phyloP scores from a whole-genome alignment of 2,888 invertebrate species.

The Augochlorella aurata region DNA sequence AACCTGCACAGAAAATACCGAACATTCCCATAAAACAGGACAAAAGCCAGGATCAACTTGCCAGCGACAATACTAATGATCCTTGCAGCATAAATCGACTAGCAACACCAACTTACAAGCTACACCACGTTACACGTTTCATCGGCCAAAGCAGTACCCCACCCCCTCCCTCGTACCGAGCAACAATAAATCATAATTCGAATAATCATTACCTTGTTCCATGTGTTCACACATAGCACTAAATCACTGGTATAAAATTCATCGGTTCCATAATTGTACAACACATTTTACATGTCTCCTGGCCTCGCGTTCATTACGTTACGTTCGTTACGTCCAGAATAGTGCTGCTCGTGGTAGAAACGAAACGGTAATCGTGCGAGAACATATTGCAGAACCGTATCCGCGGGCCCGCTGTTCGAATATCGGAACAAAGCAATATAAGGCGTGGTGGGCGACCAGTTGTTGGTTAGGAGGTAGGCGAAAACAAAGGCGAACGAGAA shows the following conservation, averaged over 20 bases:
- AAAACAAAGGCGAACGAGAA: background rate
- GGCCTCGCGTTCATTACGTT: slow-evolving; percentile 11
- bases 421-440: slow-evolving; percentile 13
- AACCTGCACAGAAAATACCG: too few species aligned
- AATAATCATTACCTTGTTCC: slow-evolving; percentile 38
- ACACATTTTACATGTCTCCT: slow-evolving; percentile 20
- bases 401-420: background rate
- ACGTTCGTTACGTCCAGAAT: background rate
- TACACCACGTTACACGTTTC: too few species aligned
- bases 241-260: slow-evolving; percentile 34
- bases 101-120: too few species aligned
- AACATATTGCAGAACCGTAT: slow-evolving; percentile 1
- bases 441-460: slow-evolving; percentile 42
- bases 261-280: slow-evolving; percentile 30
- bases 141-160: background rate
- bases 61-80: too few species aligned
- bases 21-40: too few species aligned
- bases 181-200: background rate
- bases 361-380: background rate
- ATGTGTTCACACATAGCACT: slow-evolving; percentile 15
- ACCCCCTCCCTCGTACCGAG: too few species aligned
- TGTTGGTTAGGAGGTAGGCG: slow-evolving; percentile 4
- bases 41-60: too few species aligned
- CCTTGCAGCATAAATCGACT: too few species aligned
- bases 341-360: background rate